These are phyloP conservation scores for Sardinella longiceps DNA, from an alignment of 2,797 vertebrate species.

Conservation along the genomic window DNA sequence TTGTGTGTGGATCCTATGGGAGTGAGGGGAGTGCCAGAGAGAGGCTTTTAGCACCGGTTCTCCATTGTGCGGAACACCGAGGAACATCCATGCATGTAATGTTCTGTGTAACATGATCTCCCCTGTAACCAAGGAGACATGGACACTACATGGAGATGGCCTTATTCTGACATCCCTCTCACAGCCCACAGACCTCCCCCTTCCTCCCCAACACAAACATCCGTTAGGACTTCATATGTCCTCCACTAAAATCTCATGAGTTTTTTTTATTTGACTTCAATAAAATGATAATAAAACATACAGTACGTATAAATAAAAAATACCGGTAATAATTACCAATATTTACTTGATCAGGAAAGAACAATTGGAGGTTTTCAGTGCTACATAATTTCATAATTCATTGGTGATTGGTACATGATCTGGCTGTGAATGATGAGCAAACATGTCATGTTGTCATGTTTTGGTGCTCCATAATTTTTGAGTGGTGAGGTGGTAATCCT, in stretches of 20 bases:
- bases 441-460: no score
- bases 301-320: no score
- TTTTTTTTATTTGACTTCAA: no score
- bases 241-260: not conserved
- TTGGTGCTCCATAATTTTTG: not conserved
- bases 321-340: no score
- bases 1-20: not conserved
- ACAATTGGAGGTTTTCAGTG: not conserved
- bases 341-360: no score
- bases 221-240: not conserved
- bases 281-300: no score
- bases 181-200: not conserved
- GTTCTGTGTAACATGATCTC: not conserved
- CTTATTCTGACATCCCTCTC: not conserved
- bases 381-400: no score
- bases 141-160: not conserved
- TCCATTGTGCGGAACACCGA: not conserved
- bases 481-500: not conserved
- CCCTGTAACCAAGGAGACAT: constrained; percentile 9
- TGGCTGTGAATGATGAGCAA: no score
- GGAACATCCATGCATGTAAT: not conserved
- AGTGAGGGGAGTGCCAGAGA: not conserved
- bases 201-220: not conserved
- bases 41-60: not conserved
- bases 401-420: no score